Evolutionary conservation across 2,797 vertebrate species (phyloP), one percentile per base, ranked within the genome.

Genomic region (Danio kyathit): DNA sequence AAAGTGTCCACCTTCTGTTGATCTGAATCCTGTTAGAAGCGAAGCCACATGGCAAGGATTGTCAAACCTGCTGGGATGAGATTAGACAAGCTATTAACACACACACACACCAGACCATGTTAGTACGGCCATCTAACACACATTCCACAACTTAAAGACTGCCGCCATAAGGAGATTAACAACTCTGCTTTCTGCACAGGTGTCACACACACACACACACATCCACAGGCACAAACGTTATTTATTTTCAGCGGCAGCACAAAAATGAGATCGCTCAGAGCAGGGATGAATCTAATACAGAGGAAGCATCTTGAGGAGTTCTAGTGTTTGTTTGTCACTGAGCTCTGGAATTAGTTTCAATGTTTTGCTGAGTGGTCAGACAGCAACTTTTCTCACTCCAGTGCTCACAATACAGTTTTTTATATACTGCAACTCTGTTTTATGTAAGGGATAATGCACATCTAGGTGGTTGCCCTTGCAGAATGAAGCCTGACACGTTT

Each of bases 1-100:
- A 69, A 73, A 83, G 74, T 56, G 83, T 74, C 81, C 82, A 59
- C 70, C 48, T 56, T 79, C 72, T 82, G 80, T 81, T 87, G 80
- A 82, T 74, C 73, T 72, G 82, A 87, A 87, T 87, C 82, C 82
- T 83, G 80, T 84, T 86, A 84, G 79, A 69, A 66, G 46, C 75
- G 69, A 75, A 79, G 77, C 66, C 84, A 87, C 84, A 86, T 84
- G 81, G 74, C 70, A 78, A 72, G 73, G 74, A 81, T 78, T 59
- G 76, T n/a, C 48, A 69, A 80, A 54, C 81, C 78, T 84, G 85
- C 81, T 72, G 77, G 78, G 75, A 69, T 52, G 65, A 82, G 85
- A 86, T 84, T 83, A 86, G 61, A 80, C 74, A 76, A 78, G 80
- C 80, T 82, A 84, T 86, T 82, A 81, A 78, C 56, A 74, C 71